phyloP scores from a whole-genome alignment of 1,140 invertebrate genomes.

The Hylyphantes graminicola region DNA sequence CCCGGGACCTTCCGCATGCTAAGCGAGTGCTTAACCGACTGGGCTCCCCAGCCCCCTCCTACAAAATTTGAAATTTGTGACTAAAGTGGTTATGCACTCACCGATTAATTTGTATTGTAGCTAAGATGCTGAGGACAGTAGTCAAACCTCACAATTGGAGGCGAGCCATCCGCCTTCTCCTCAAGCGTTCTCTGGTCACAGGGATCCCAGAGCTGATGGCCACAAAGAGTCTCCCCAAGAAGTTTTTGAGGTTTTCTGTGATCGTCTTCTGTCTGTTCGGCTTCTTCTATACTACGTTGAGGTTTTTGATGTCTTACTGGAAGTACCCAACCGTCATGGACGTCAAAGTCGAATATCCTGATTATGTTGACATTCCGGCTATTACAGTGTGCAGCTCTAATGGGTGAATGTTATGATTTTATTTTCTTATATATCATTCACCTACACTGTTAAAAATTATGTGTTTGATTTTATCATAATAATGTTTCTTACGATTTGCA shows the following conservation, averaged over 20 bases:
- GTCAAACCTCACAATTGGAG: slow-evolving; percentile 5
- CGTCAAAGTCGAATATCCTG: slow-evolving; percentile 29
- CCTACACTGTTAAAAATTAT: too few species aligned
- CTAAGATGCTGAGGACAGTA: too few species aligned
- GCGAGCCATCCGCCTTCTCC: not conserved
- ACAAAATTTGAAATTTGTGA: too few species aligned
- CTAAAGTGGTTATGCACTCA: too few species aligned
- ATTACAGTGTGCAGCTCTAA: slow-evolving; percentile 50
- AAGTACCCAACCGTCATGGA: slow-evolving; percentile 55
- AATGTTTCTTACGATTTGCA: too few species aligned
- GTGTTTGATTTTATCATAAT: too few species aligned
- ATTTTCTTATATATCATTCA: too few species aligned
- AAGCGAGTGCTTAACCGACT: too few species aligned
- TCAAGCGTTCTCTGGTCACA: slow-evolving; percentile 50
- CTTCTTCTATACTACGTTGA: slow-evolving; percentile 31
- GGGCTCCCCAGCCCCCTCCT: too few species aligned
- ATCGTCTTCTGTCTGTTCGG: slow-evolving; percentile 16
- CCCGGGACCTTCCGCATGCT: too few species aligned
- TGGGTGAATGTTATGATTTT: slow-evolving; percentile 15
- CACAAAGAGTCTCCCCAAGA: not conserved
- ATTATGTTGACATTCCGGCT: slow-evolving; percentile 34
- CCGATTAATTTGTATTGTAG: too few species aligned
- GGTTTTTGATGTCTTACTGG: slow-evolving; percentile 45
- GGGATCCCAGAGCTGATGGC: slow-evolving; percentile 43
- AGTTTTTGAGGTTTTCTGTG: slow-evolving; percentile 36